These are phyloP conservation scores for Pterostichus madidus DNA, from an alignment of 2,888 invertebrate species.

Conservation along the genomic window DNA sequence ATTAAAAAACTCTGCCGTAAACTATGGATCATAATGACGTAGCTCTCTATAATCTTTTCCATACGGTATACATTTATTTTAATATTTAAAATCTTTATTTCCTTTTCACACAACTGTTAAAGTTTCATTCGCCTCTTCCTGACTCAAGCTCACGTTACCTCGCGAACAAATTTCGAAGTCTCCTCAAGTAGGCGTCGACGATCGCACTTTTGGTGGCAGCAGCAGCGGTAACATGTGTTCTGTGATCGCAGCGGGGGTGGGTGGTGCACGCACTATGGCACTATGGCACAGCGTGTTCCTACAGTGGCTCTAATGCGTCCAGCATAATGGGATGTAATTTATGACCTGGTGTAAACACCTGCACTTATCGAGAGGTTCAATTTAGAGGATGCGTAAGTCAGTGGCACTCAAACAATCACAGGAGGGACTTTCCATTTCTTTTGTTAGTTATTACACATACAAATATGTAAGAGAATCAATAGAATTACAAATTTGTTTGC, in stretches of 20 bases:
- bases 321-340: conserved; percentile 55
- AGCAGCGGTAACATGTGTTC: neutral
- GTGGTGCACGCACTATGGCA: conserved; percentile 15
- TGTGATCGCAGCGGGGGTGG: neutral
- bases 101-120: too few species aligned
- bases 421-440: neutral
- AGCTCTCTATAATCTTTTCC: too few species aligned
- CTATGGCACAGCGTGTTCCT: neutral
- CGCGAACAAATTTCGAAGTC: neutral
- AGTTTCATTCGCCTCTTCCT: too few species aligned
- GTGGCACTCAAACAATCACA: neutral
- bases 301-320: conserved; percentile 51
- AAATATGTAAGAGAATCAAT: too few species aligned
- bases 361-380: conserved; percentile 64
- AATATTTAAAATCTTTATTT: too few species aligned
- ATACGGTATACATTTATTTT: too few species aligned
- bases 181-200: neutral
- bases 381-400: conserved; percentile 23
- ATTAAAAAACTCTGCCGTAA: too few species aligned
- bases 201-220: neutral
- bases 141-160: too few species aligned
- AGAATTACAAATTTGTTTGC: too few species aligned
- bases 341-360: conserved; percentile 56
- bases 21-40: too few species aligned
- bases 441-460: too few species aligned